These are phyloP conservation scores for Sepioteuthis lessoniana DNA, from an alignment of 2,888 invertebrate genomes.

Conservation along the genomic window DNA sequence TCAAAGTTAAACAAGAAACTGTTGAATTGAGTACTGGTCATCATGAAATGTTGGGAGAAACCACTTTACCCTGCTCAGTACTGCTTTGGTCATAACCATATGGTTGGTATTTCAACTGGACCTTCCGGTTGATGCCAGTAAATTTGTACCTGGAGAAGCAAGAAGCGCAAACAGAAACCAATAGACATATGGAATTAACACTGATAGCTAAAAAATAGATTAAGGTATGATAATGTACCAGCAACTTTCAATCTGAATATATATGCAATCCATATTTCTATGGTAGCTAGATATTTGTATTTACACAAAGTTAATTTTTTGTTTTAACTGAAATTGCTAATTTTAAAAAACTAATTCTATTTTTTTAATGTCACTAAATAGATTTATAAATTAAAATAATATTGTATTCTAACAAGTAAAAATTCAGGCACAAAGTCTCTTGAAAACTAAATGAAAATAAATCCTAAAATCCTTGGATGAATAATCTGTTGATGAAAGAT, in stretches of 20 bases:
- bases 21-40: slow-evolving; percentile 23
- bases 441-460: no score
- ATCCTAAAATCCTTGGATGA: no score
- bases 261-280: neutral
- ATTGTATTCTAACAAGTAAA: no score
- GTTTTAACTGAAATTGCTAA: neutral
- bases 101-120: slow-evolving; percentile 99
- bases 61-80: slow-evolving; percentile 39
- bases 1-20: neutral
- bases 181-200: slow-evolving; percentile 2
- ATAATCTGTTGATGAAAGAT: no score
- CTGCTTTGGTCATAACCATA: slow-evolving; percentile 79
- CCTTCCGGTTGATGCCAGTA: slow-evolving; percentile 98
- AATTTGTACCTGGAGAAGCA: slow-evolving; percentile 90
- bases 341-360: neutral
- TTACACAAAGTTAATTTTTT: neutral
- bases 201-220: slow-evolving; percentile 33
- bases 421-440: no score
- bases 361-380: no score
- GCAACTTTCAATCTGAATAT: neutral
- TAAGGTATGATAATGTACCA: neutral
- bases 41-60: slow-evolving; percentile 33
- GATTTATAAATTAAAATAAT: no score
- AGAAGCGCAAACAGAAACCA: slow-evolving; percentile 48
- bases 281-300: neutral